These are phyloP conservation scores for Drosophila pandora DNA, from an alignment of 1,140 invertebrate genomes.

Conservation along the genomic window DNA sequence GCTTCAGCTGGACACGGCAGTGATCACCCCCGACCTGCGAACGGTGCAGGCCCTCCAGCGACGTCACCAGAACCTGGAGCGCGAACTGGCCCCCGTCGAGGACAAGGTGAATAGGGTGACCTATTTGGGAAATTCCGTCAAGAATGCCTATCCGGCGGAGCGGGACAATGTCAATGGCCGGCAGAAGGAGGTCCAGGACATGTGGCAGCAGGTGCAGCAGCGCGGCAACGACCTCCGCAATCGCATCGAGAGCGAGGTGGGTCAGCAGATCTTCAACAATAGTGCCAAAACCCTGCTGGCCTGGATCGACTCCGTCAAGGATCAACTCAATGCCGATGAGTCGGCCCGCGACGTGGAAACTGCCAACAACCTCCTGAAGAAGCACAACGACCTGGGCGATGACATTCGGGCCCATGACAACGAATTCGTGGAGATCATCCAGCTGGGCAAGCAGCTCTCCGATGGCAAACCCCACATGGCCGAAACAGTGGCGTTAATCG, in stretches of 20 bases:
- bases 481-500: slow-evolving; percentile 90
- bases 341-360: slow-evolving; percentile 94
- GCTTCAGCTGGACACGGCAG: slow-evolving; percentile 91
- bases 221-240: slow-evolving; percentile 92
- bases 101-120: slow-evolving; percentile 94
- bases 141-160: slow-evolving; percentile 96
- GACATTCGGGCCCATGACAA: slow-evolving; percentile 93
- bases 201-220: slow-evolving; percentile 94
- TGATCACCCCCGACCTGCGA: slow-evolving; percentile 93
- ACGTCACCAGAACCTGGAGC: slow-evolving; percentile 94
- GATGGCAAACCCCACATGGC: slow-evolving; percentile 88
- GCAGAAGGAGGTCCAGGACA: slow-evolving; percentile 92
- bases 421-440: slow-evolving; percentile 91
- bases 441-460: slow-evolving; percentile 90
- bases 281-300: slow-evolving; percentile 90
- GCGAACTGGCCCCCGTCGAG: slow-evolving; percentile 94
- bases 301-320: slow-evolving; percentile 92
- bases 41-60: slow-evolving; percentile 95
- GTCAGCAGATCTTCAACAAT: slow-evolving; percentile 97
- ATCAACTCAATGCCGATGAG: slow-evolving; percentile 92
- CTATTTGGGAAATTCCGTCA: slow-evolving; percentile 92
- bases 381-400: slow-evolving; percentile 95
- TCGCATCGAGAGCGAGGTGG: slow-evolving; percentile 95
- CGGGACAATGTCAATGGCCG: slow-evolving; percentile 92
- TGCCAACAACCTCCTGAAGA: slow-evolving; percentile 95